Base-by-base conservation (phyloP, 2,888 invertebrate genomes). In the Baronia brevicornis region DNA sequence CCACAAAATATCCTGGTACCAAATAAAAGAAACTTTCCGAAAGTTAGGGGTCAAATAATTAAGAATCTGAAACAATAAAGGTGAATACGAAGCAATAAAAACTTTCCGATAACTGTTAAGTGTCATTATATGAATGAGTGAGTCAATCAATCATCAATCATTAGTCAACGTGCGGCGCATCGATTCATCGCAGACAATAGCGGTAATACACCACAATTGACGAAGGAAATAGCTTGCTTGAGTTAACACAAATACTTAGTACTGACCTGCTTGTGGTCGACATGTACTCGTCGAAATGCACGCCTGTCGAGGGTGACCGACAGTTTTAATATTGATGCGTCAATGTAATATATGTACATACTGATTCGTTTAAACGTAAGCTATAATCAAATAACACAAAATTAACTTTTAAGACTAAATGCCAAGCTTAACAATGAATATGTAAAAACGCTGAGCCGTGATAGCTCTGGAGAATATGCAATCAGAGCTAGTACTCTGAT, bases 131-230 rank as follows among this genome's bases (percentile, higher is more conserved):
- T 68, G 69, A 68, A 69, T 73, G 70, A 73, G 60, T 68, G 67
- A 72, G 51, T 63, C 62, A 60, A 64, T 74, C 68, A 68, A 67
- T 62, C 60, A 65, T 59, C 59, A 59, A 62, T 67, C 68, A 70
- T 74, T 72, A 77, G 60, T 73, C 73, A 71, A 63, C 66, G 54
- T 55, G 54, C 50, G 43, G 53, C 46, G 43, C 42, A 46, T 43
- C 45, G 55, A 59, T 60, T 59, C 56, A 48, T 39, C 45, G 51
- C 50, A 64, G 60, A 68, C 69, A 69, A 66, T 62, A 44, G 55
- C 46, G 41, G 55, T 49, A 48, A 53, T 44, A 40, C 28, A 34
- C 29, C 26, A 41, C 49, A 48, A 52, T 48, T 54, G 51, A 56
- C 56, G 55, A 58, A 51, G 48, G 46, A 54, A 55, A 54, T 45